Evolutionary conservation across 2,797 vertebrate species (phyloP).

Genomic region (Sphenodon punctatus): DNA sequence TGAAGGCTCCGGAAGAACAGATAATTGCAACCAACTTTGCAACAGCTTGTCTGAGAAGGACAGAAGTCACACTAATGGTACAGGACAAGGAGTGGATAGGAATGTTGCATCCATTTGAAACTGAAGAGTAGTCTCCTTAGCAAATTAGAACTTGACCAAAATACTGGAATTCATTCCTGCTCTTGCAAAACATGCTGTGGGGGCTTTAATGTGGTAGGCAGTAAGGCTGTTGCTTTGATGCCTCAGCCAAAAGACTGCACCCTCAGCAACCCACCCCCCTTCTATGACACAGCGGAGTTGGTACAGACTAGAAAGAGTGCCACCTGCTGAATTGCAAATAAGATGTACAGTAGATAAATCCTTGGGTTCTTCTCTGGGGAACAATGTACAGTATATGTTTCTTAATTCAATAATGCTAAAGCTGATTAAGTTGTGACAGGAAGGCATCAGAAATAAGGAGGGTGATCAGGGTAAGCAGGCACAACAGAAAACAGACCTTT

Average conservation of each 20-base stretch:
- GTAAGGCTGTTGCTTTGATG: background rate
- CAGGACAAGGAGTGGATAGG: background rate
- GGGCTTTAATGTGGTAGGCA: background rate
- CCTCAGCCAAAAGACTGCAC: background rate
- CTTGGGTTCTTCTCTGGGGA: background rate
- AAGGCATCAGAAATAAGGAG: too few relatives aligned
- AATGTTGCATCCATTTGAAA: too few relatives aligned
- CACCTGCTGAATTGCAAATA: background rate
- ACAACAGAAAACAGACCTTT: too few relatives aligned
- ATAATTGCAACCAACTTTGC: background rate
- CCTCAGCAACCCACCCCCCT: background rate
- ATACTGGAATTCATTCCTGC: too few relatives aligned
- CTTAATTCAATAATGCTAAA: too few relatives aligned
- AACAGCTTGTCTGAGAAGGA: fast-evolving
- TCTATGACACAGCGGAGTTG: background rate
- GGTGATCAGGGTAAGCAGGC: too few relatives aligned
- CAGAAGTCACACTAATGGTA: fast-evolving
- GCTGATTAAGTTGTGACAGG: too few relatives aligned
- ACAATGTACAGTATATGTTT: too few relatives aligned
- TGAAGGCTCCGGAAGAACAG: background rate
- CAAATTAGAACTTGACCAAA: too few relatives aligned
- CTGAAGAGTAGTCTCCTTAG: too few relatives aligned
- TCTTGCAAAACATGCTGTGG: background rate
- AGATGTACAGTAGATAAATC: background rate
- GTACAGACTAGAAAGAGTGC: background rate